Conservation (phyloP, 2,113 vertebrate species). For the Phyllostomus discolor region DNA sequence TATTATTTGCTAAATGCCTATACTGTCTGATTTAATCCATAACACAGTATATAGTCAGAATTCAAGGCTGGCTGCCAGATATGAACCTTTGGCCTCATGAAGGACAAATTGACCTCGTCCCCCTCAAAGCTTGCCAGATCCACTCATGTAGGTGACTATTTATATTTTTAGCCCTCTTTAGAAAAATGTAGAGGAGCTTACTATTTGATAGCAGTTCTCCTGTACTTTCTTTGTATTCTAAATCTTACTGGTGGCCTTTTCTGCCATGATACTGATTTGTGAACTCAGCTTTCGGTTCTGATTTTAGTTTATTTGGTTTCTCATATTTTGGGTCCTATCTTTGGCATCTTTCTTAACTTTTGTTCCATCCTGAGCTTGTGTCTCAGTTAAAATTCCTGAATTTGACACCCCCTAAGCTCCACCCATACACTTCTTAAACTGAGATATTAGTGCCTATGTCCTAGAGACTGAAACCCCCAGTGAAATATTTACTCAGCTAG, state of each 20-base stretch:
- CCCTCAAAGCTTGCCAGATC: background rate
- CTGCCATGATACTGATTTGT: background rate
- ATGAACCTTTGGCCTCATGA: background rate
- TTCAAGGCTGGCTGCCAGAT: background rate
- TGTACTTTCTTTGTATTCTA: background rate
- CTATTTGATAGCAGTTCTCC: background rate
- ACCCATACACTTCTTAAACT: background rate
- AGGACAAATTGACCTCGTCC: background rate
- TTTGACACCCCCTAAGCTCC: background rate
- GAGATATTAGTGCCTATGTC: background rate
- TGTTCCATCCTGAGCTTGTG: background rate
- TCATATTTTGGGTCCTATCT: background rate
- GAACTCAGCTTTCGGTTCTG: background rate
- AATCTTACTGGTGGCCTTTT: background rate
- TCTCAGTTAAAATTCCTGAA: conserved; percentile 26
- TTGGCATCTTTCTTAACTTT: background rate
- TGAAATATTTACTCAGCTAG: background rate
- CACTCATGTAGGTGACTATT: background rate
- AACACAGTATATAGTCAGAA: background rate
- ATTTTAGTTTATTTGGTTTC: background rate
- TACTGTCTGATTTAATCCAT: background rate
- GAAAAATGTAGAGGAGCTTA: background rate
- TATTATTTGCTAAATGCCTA: background rate
- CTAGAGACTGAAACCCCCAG: background rate
- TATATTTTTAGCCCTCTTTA: background rate